These are phyloP conservation scores for Mechanitis messenoides DNA, from an alignment of 2,888 invertebrate species.

Conservation along the genomic window DNA sequence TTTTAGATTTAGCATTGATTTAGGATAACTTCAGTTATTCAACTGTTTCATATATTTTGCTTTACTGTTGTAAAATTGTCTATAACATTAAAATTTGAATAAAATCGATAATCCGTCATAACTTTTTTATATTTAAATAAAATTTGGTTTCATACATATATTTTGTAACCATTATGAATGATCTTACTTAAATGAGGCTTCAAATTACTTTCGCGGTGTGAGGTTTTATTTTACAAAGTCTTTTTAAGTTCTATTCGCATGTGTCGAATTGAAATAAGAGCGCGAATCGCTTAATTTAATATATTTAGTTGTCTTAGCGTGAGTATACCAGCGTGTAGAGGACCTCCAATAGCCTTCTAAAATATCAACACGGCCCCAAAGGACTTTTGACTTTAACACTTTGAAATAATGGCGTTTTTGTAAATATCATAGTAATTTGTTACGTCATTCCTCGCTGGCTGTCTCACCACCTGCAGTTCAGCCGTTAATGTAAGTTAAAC, in stretches of 20 bases:
- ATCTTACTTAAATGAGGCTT: slow-evolving; percentile 6
- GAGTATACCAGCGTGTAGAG: too few relatives aligned
- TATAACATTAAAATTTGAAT: too few relatives aligned
- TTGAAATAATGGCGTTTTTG: not conserved
- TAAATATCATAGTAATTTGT: not conserved
- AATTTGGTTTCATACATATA: too few relatives aligned
- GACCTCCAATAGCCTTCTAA: too few relatives aligned
- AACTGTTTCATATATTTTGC: too few relatives aligned
- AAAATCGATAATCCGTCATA: too few relatives aligned
- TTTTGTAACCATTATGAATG: too few relatives aligned
- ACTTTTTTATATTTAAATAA: too few relatives aligned
- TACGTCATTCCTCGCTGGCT: slow-evolving; percentile 1
- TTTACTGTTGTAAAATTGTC: too few relatives aligned
- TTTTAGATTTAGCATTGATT: too few relatives aligned
- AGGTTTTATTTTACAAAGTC: slow-evolving; percentile 12
- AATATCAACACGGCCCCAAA: not conserved
- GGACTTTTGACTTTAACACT: not conserved
- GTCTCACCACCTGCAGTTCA: slow-evolving; percentile 1
- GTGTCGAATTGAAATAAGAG: slow-evolving; percentile 12
- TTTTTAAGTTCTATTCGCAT: not conserved
- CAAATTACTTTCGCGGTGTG: slow-evolving; percentile 24
- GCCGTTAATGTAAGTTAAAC: slow-evolving; percentile 18
- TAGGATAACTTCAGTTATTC: too few relatives aligned
- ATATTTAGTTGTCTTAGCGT: not conserved
- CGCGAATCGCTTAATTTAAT: slow-evolving; percentile 4